These are phyloP conservation scores for Hemibagrus wyckioides DNA, from an alignment of 2,113 vertebrate species.

Conservation along the genomic window DNA sequence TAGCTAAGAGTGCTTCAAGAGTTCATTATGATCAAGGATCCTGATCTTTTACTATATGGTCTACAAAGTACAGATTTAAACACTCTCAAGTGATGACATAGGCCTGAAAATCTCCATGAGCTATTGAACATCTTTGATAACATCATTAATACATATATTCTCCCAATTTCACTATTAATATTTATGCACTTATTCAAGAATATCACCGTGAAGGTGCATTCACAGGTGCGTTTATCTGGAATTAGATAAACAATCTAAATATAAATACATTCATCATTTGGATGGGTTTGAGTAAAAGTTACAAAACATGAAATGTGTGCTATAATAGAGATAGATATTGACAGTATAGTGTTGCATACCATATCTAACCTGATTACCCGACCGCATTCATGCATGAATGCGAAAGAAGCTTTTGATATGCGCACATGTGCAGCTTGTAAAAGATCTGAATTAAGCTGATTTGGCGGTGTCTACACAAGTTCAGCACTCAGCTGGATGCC, in stretches of 20 bases:
- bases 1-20: conserved; percentile 44
- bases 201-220: not conserved
- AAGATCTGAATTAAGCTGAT: conserved; percentile 44
- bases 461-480: conserved; percentile 42
- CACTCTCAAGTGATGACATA: not conserved
- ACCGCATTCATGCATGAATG: conserved; percentile 8
- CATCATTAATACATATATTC: not conserved
- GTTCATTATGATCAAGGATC: conserved; percentile 51
- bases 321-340: not conserved
- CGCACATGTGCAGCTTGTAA: conserved; percentile 38
- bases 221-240: not conserved
- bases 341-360: not conserved
- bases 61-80: conserved; percentile 9
- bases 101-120: not conserved
- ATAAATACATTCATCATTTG: not conserved
- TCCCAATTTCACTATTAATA: not conserved
- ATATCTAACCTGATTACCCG: not conserved
- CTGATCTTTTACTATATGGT: not conserved
- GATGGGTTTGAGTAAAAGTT: conserved; percentile 22
- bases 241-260: not conserved
- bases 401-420: conserved; percentile 35
- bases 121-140: not conserved
- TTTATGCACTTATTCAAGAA: not conserved
- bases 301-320: not conserved
- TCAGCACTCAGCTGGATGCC: conserved; percentile 46